Base-by-base conservation (phyloP, 2,113 vertebrate genomes). In the Barnardius zonarius region DNA sequence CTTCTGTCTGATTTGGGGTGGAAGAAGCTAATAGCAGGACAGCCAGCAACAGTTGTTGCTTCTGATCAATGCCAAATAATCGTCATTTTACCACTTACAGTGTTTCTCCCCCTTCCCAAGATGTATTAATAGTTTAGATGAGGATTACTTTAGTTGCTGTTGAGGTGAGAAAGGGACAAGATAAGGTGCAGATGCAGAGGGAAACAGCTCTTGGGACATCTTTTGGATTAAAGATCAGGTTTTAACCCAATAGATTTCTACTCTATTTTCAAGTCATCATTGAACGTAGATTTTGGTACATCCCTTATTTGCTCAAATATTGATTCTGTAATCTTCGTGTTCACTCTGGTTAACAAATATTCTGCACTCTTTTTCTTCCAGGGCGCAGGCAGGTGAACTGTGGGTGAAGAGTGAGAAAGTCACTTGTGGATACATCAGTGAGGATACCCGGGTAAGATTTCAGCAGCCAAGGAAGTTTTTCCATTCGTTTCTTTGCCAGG, bases 331-430 rank as follows among this genome's bases (percentile, higher is more conserved):
- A n/a, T 76, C 22, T 88, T 46, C 27, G 2, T 61, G 6, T 51
- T 77, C 20, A 51, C 31, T 74, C 37, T 94, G 35, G 27, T 39
- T 54, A 64, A 37, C 51, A 83, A 88, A 72, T 76, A 16, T 10
- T 86, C 33, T 78, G 59, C 12, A 7, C 51, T 87, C 11, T 54
- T 52, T 86, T 86, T 62, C 66, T 97, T 95, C n/a, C 73, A 99
- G 99, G 97, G 99, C 99, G 4, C 99, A 99, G 96, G 98, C 99
- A 76, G 99, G 99, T 95, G 99, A 99, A 64, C 98, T 99, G 24
- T 99, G 99, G 99, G 99, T 99, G 20, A 99, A 99, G 96, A 99
- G 99, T 83, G 99, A 99, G 96, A 99, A 99, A 93, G 99, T 99
- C 91, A 99, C 99, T 41, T 99, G 99, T 97, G 99, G 99, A 33